Evolutionary conservation across 1,140 invertebrate species (phyloP).

Genomic region (Scaptomyza hsui): DNA sequence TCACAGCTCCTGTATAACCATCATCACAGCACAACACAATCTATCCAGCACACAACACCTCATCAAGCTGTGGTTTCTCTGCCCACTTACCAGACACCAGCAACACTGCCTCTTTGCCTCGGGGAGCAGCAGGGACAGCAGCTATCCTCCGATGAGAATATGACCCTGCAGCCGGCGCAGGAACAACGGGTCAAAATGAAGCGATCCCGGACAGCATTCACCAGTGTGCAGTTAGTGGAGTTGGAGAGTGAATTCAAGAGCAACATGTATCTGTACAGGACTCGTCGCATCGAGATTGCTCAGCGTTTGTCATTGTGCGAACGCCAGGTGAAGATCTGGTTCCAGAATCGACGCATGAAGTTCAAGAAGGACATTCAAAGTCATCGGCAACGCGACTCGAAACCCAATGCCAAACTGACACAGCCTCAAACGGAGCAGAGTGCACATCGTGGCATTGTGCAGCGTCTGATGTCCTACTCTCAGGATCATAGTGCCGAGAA

Average conservation of each 20-base stretch:
- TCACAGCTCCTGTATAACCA: conserved; percentile 53
- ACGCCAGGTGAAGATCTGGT: conserved; percentile 97
- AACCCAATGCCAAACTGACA: conserved; percentile 45
- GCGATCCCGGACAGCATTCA: conserved; percentile 90
- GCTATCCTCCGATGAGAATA: conserved; percentile 71
- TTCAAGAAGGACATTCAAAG: conserved; percentile 77
- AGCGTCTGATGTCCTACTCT: conserved; percentile 78
- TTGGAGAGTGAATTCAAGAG: conserved; percentile 84
- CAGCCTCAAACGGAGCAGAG: conserved; percentile 71
- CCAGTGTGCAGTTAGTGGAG: conserved; percentile 91
- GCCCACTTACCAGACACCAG: conserved; percentile 35
- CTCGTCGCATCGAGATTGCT: conserved; percentile 92
- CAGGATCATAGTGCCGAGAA: conserved; percentile 69
- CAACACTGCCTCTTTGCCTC: conserved; percentile 28
- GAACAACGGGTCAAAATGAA: conserved; percentile 67
- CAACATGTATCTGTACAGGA: conserved; percentile 91
- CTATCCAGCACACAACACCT: conserved; percentile 12
- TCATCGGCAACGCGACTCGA: conserved; percentile 49
- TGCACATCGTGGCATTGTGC: conserved; percentile 73
- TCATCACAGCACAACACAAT: conserved; percentile 29
- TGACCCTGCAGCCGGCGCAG: conserved; percentile 50
- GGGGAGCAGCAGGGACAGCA: conserved; percentile 44
- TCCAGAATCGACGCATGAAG: conserved; percentile 83
- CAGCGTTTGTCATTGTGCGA: conserved; percentile 90
- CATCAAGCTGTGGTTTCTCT: not conserved